Evolutionary conservation across 2,888 invertebrate genomes (phyloP), one percentile per base, ranked within the genome.

Genomic region (Drosophila quinaria): DNA sequence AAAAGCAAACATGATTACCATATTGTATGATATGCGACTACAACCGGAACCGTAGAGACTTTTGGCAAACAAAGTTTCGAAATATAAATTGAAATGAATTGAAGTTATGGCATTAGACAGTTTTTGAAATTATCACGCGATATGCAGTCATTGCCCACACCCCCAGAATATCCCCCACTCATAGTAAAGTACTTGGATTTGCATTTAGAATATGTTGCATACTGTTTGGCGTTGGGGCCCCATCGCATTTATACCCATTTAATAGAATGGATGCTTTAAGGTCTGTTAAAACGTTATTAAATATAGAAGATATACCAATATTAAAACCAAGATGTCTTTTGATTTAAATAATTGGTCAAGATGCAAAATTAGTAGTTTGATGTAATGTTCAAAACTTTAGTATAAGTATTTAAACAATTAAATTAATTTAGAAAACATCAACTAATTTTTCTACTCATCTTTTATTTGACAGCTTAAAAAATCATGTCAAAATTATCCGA

Each of bases 11-110:
- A 71, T 67, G 85, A 80, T 90, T 77, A 78, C 72, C 89, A 90
- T 85, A 89, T 83, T 83, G 74, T 84, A 80, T 75, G 78, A 77
- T 87, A 77, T 80, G 80, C 62, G 75, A 69, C 78, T 81, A 87
- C 65, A 81, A 72, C 79, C 81, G 71, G 76, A 75, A 70, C 64
- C 42, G 15, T 22, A 41, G 49, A 55, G 66, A 67, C 58, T 44
- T 62, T 71, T 44, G 59, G 78, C 76, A 78, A 74, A 74, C 81
- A 83, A 77, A 87, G 74, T 81, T 79, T 74, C 50, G 69, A 81
- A 74, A 85, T 78, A 80, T 81, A 86, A 89, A 86, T 86, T 89
- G 77, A 86, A 86, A 89, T 91, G 87, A 91, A 91, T 91, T 89
- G 81, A 79, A 90, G 89, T 89, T 80, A 82, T 85, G 90, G 84